Evolutionary conservation across 2,888 invertebrate genomes (phyloP).

Genomic region (Lithophane semibrunnea): DNA sequence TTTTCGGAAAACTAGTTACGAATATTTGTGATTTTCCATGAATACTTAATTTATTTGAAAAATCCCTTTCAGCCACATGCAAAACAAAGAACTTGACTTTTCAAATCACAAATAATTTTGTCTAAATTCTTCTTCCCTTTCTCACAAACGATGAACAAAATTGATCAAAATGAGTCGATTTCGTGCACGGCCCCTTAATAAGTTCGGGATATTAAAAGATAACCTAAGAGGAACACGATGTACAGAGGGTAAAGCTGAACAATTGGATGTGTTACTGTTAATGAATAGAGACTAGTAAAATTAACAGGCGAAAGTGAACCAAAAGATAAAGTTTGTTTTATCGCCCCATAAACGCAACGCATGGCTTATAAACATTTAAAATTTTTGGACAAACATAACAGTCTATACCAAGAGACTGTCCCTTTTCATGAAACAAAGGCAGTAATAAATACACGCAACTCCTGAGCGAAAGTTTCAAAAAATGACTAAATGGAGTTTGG

Average conservation of each 20-base stretch:
- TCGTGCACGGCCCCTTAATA: neutral
- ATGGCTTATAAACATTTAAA: constrained; percentile 41
- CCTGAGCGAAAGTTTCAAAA: constrained; percentile 51
- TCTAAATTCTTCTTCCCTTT: neutral
- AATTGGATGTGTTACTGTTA: constrained; percentile 9
- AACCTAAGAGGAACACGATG: neutral
- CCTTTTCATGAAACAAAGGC: constrained; percentile 47
- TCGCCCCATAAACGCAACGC: constrained; percentile 48
- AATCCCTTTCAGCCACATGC: neutral
- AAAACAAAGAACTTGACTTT: neutral
- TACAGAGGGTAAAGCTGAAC: neutral
- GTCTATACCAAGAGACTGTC: constrained; percentile 42
- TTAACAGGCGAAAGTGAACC: constrained; percentile 39
- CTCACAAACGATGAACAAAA: too few relatives aligned
- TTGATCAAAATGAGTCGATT: too few relatives aligned
- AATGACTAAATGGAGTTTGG: constrained; percentile 50
- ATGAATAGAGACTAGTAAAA: constrained; percentile 26
- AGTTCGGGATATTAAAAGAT: neutral
- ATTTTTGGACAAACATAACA: constrained; percentile 35
- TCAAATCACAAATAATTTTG: neutral
- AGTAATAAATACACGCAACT: constrained; percentile 38
- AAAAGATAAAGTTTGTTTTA: constrained; percentile 43
- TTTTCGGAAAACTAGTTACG: too few relatives aligned
- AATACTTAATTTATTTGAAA: too few relatives aligned
- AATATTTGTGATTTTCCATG: too few relatives aligned